Evolutionary conservation across 2,797 vertebrate species (phyloP), one percentile per base, ranked within the genome.

Genomic region (Pteronotus mesoamericanus): DNA sequence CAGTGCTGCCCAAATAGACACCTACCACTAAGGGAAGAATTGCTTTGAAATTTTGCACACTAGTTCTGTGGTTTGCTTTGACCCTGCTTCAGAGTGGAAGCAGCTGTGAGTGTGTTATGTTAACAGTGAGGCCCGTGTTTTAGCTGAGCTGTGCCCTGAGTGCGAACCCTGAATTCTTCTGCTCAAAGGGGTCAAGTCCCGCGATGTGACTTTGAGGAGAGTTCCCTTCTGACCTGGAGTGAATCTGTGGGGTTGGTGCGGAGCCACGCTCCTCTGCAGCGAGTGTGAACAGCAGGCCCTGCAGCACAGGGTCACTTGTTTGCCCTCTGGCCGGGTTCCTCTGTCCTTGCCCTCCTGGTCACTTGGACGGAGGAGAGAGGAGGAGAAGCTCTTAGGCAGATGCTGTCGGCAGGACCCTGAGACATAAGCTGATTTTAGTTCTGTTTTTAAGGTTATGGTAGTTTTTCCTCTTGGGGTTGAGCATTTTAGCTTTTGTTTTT

Each of bases 401-500:
- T 72, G 94, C 34, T 34, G 57, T 39, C 19, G 19, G 16, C 57
- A 29, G 37, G 37, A 37, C 42, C 75, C 51, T 46, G 18, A 22
- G 85, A 79, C 1, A 0, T 29, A 55, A 48, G 61, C 79, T 96
- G 75, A 89, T 89, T 92, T 91, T 78, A 83, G 88, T 78, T 74
- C 74, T 91, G 89, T 69, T 94, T 91, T 80, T 32, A 55, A 77
- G 18, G 48, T 74, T 55, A 16, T 5, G 57, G 57, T 71, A 15
- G 53, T 71, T 84, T 86, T 93, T 94, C 86, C 87, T 92, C 89
- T 82, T 32, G 26, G 86, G 55, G 59, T 12, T 94, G 74, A 80
- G 82, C 75, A 18, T 89, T 90, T 95, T 32, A 83, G 69, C 48
- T 68, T 92, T 96, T 95, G 96, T 77, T 97, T 96, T 94, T 96